These are phyloP conservation scores for Unio pictorum DNA, from an alignment of 2,888 invertebrate genomes.

Conservation along the genomic window DNA sequence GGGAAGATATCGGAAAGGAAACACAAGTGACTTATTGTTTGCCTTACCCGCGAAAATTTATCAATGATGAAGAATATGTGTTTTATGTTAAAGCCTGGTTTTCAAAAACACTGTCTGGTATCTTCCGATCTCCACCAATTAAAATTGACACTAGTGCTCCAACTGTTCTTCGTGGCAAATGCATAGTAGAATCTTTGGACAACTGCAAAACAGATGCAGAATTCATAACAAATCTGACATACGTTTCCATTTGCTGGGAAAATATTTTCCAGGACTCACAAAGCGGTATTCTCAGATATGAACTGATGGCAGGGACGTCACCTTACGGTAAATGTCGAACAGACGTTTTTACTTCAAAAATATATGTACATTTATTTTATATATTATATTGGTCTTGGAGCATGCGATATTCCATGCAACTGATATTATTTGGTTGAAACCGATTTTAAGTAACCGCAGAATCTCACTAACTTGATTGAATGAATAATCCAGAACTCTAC, in stretches of 20 bases:
- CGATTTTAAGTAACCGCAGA: no score
- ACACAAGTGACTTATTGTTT: no score
- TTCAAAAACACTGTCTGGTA: not conserved
- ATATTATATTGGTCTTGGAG: no score
- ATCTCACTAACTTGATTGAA: no score
- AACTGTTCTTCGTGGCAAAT: conserved; percentile 2
- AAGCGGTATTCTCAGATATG: conserved; percentile 3
- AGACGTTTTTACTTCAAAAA: no score
- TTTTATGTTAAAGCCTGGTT: conserved; percentile 10
- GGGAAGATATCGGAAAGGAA: no score
- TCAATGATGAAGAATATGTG: conserved; percentile 2
- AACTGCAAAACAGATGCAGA: not conserved
- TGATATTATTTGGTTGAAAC: no score
- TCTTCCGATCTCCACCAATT: conserved; percentile 2
- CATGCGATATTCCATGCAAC: no score
- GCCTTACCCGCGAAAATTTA: no score
- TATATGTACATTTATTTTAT: no score
- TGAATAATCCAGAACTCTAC: no score
- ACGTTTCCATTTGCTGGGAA: conserved; percentile 4
- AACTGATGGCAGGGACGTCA: conserved; percentile 14
- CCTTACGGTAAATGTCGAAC: conserved; percentile 14
- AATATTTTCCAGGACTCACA: conserved; percentile 8
- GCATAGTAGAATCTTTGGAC: conserved; percentile 1
- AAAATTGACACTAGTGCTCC: conserved; percentile 12
- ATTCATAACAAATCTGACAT: not conserved